A percentile compares a stretch with the other conserved stretches of the same genome.
These are phyloP conservation scores for Cataglyphis cursor DNA, from an alignment of 2,888 invertebrate species.

Conservation along the genomic window DNA sequence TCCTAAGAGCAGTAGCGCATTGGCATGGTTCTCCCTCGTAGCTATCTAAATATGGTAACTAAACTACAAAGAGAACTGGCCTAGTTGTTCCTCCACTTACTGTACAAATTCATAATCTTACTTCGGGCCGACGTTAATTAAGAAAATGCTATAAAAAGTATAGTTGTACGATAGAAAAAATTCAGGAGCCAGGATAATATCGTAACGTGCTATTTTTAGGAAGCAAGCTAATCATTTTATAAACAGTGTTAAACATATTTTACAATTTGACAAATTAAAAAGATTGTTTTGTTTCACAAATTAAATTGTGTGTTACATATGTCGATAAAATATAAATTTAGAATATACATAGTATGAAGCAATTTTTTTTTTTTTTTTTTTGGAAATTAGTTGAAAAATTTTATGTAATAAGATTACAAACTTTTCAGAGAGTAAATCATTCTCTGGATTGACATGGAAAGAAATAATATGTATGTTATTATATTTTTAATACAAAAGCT, in stretches of 20 bases:
- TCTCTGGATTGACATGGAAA: not conserved
- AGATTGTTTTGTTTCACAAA: not conserved
- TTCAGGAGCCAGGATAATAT: not conserved
- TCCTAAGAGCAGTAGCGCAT: slow-evolving; percentile 32
- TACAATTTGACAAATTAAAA: not conserved
- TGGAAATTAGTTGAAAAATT: not conserved
- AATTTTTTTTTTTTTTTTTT: not conserved
- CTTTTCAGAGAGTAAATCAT: not conserved
- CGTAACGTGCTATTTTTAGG: not conserved
- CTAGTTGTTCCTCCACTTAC: slow-evolving; percentile 2
- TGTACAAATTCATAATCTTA: slow-evolving; percentile 22
- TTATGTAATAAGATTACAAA: not conserved
- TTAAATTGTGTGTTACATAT: not conserved
- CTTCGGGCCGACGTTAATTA: slow-evolving; percentile 28
- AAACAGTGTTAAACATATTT: not conserved
- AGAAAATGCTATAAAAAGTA: not conserved
- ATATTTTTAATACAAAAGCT: slow-evolving; percentile 19
- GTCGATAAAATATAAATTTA: slow-evolving; percentile 3
- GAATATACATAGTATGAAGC: not conserved
- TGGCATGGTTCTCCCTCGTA: not conserved
- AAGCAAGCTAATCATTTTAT: not conserved
- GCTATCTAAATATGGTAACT: slow-evolving; percentile 13
- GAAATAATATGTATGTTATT: not conserved
- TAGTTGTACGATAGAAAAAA: not conserved
- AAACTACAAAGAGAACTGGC: not conserved